A percentile compares a stretch with the other conserved stretches of the same genome.
Conservation (phyloP, 1,140 invertebrate species). For the Parapsyche elsis region DNA sequence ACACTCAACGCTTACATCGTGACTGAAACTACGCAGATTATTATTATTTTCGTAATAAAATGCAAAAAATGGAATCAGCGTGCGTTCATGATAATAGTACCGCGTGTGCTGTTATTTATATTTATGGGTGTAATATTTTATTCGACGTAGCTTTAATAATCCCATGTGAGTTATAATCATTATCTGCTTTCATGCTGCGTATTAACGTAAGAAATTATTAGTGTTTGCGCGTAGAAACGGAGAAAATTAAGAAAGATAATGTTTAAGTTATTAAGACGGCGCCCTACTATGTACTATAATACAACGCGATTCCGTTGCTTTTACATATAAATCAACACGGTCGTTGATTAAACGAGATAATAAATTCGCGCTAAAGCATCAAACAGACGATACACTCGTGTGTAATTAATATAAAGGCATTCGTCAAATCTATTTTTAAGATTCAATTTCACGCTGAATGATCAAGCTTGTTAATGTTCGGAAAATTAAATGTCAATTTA, state of each 20-base stretch:
- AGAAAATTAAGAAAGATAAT: constrained; percentile 34
- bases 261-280: constrained; percentile 23
- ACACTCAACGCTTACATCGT: no score
- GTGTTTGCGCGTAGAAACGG: background rate
- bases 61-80: background rate
- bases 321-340: constrained; percentile 11
- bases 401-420: no score
- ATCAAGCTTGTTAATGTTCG: no score
- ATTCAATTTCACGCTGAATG: no score
- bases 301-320: background rate
- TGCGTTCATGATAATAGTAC: background rate
- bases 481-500: no score
- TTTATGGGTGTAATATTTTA: constrained; percentile 20
- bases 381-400: no score
- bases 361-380: background rate
- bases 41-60: background rate
- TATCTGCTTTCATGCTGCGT: constrained; percentile 26
- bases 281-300: background rate
- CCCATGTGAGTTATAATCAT: constrained; percentile 28
- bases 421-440: no score
- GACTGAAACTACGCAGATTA: background rate
- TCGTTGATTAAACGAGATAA: background rate
- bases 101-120: constrained; percentile 2
- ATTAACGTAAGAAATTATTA: constrained; percentile 24
- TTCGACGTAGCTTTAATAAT: constrained; percentile 23